Conservation (phyloP, 2,797 vertebrate species). For the Chelon auratus region DNA sequence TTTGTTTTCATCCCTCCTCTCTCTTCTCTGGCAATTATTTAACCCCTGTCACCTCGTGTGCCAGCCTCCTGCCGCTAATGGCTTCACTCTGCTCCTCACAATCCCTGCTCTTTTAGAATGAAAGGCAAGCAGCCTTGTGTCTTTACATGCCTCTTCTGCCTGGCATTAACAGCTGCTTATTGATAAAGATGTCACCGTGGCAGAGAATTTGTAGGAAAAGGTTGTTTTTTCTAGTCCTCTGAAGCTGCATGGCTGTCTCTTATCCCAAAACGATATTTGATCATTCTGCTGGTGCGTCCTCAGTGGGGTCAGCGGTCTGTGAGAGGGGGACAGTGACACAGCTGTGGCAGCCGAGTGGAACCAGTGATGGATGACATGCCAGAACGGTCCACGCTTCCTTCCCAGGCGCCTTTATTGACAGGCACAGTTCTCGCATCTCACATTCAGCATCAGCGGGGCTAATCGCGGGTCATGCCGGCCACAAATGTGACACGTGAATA, state of each 20-base stretch:
- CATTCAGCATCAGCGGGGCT: conserved; percentile 74
- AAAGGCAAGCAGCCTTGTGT: conserved; percentile 34
- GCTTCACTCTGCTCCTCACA: conserved; percentile 52
- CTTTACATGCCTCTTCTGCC: conserved; percentile 21
- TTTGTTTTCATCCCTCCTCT: conserved; percentile 55
- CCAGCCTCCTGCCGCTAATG: conserved; percentile 54
- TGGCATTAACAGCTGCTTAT: conserved; percentile 61
- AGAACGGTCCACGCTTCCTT: conserved; percentile 68
- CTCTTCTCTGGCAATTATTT: conserved; percentile 64
- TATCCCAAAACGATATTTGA: conserved; percentile 73
- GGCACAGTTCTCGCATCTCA: conserved; percentile 64
- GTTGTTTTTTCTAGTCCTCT: conserved; percentile 15
- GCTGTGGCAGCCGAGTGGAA: conserved; percentile 77
- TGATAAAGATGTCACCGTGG: conserved; percentile 60
- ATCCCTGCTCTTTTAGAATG: conserved; percentile 18
- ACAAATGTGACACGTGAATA: conserved; percentile 78
- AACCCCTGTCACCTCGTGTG: conserved; percentile 52
- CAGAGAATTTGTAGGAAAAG: conserved; percentile 34
- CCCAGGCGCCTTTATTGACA: conserved; percentile 73
- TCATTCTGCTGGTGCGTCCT: conserved; percentile 70
- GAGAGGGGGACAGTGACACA: conserved; percentile 76
- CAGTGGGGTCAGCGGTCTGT: conserved; percentile 74
- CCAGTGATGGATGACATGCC: conserved; percentile 84
- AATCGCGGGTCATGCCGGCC: conserved; percentile 76
- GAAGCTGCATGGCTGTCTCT: conserved; percentile 57